A percentile compares a stretch with the other conserved stretches of the same genome.
Evolutionary conservation across 2,797 vertebrate genomes (phyloP).

Genomic region (Hypotaenidia okinawae): DNA sequence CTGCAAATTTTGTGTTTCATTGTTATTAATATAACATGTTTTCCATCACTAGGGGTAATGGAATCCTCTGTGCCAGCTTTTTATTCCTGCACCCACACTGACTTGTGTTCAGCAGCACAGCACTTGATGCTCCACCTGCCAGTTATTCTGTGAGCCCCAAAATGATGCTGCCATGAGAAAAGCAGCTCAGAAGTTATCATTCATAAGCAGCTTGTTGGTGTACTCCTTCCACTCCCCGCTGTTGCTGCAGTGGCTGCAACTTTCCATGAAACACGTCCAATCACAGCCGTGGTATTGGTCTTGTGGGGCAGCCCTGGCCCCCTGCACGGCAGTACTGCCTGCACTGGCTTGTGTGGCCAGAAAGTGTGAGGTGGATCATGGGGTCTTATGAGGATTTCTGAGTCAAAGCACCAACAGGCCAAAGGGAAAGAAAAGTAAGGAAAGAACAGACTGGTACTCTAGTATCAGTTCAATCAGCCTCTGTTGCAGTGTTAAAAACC

Average conservation of each 20-base stretch:
- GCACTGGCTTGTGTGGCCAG: not conserved
- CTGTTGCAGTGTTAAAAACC: not conserved
- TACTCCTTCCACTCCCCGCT: not conserved
- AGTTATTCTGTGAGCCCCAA: not conserved
- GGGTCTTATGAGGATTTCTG: not conserved
- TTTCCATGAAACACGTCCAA: not conserved
- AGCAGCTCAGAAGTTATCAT: not conserved
- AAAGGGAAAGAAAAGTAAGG: not conserved
- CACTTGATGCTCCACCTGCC: not conserved
- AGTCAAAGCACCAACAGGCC: not conserved
- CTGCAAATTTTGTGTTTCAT: not conserved
- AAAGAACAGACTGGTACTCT: not conserved
- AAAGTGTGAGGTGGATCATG: not conserved
- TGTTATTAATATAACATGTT: not conserved
- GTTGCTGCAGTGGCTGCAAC: not conserved
- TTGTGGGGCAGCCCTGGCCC: not conserved
- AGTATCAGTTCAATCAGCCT: not conserved
- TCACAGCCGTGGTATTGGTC: not conserved
- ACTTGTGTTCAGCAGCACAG: not conserved
- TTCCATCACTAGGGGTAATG: not conserved
- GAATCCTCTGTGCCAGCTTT: not conserved
- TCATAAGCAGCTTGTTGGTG: not conserved
- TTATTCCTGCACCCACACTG: not conserved
- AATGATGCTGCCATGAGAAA: not conserved
- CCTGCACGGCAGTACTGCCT: accelerated